Percentiles rank a stretch among this genome's conserved stretches.
phyloP scores from a whole-genome alignment of 2,888 invertebrate genomes.

The Nesidiocoris tenuis region DNA sequence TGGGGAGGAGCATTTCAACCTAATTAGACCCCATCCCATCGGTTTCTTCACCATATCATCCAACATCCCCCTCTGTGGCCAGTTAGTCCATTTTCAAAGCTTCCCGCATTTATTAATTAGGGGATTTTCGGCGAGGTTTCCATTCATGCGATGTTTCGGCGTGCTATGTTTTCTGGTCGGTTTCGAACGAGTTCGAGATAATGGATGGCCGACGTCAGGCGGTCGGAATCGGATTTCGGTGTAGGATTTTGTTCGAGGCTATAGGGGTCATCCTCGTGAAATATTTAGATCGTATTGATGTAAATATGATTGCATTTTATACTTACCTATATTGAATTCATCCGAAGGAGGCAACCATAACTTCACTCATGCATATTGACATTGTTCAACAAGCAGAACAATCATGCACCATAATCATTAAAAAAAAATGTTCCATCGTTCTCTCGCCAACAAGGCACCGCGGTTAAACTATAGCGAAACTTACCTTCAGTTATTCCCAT shows the following conservation, averaged over 20 bases:
- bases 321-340: too few species aligned
- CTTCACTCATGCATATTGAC: too few species aligned
- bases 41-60: neutral
- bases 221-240: neutral
- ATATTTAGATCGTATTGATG: too few species aligned
- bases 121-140: conserved; percentile 2
- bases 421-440: too few species aligned
- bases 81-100: neutral
- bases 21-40: neutral
- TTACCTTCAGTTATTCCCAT: too few species aligned
- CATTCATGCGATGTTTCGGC: conserved; percentile 2
- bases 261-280: too few species aligned
- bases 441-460: too few species aligned
- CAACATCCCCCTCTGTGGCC: neutral
- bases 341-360: too few species aligned
- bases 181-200: neutral
- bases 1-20: neutral
- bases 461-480: too few species aligned
- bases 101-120: conserved; percentile 8
- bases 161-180: neutral
- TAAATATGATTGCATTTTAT: too few species aligned
- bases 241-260: neutral
- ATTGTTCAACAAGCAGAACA: too few species aligned
- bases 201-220: neutral
- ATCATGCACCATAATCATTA: too few species aligned